Base-by-base conservation (phyloP, 1,140 invertebrate genomes). In the Andricus grossulariae region DNA sequence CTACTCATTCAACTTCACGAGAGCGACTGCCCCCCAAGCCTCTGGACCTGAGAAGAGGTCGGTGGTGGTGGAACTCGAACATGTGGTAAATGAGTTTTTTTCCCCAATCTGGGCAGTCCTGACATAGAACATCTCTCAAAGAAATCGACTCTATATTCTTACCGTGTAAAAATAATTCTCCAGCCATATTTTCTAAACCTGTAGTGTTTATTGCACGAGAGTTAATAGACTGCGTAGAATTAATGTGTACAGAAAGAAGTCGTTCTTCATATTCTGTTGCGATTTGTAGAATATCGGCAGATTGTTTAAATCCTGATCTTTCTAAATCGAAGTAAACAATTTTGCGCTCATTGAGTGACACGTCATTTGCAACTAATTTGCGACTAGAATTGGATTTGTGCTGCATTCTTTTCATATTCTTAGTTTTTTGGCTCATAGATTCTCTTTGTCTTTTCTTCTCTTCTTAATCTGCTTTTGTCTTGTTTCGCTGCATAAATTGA, bases 271-370 rank as follows among this genome's bases (percentile, higher is more conserved):
- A 12, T 72, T 73, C 77, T 25, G 80, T 78, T 19, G 80, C 60
- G 12, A 81, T 82, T 72, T 81, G 78, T 25, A 83, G 77, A 39
- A 81, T 78, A 45, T 83, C 74, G 13, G 76, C 50, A 50, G 73
- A 12, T 77, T 52, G 66, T 16, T 52, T 50, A 5, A 80, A 54
- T 8, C 78, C 80, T 50, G 80, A 78, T 19, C 76, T 78, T 74
- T 80, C 71, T 4, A 80, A 18, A 54, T 83, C 71, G 52, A 82
- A 82, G 72, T 57, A 80, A 18, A 82, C 72, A 39, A 39, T 39
- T 39, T 39, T 4, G 5, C 25, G 3, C 25, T 25, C 3, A 25
- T 25, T 3, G 3, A 25, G 25, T 25, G 25, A 25, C 25, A 25
- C 3, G 1, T 1, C 1, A 25, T 25, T 25, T n/a, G n/a, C n/a